phyloP scores from a whole-genome alignment of 2,797 vertebrate species.

The Moxostoma hubbsi region DNA sequence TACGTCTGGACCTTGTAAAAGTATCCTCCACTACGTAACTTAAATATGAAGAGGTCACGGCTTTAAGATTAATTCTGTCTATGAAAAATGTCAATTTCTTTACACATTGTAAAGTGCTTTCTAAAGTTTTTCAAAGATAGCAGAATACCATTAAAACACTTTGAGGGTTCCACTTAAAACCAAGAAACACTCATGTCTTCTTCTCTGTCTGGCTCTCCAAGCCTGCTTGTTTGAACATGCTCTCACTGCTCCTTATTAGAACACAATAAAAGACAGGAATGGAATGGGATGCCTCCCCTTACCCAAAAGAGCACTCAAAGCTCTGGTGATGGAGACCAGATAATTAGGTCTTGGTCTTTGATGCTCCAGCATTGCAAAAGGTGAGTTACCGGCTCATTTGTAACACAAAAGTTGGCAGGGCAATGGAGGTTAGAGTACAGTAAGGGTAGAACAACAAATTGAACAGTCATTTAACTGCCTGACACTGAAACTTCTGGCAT shows the following conservation, averaged over 20 bases:
- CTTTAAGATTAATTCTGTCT: constrained; percentile 4
- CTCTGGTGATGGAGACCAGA: constrained; percentile 56
- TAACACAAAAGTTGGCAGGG: constrained; percentile 47
- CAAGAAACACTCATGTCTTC: constrained; percentile 28
- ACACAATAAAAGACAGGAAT: constrained; percentile 62
- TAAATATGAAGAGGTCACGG: background rate
- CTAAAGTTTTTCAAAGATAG: constrained; percentile 2
- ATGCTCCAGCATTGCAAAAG: constrained; percentile 50
- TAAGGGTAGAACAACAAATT: constrained; percentile 24
- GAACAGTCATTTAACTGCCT: constrained; percentile 40
- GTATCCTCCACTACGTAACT: background rate
- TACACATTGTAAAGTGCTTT: no score
- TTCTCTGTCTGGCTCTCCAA: constrained; percentile 27
- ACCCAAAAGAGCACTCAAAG: constrained; percentile 49
- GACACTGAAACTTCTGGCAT: constrained; percentile 39
- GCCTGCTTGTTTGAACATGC: constrained; percentile 59
- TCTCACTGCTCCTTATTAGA: constrained; percentile 58
- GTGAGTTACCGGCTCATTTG: constrained; percentile 49
- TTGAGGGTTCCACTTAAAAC: constrained; percentile 25
- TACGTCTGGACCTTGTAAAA: constrained; percentile 29
- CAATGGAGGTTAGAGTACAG: constrained; percentile 33
- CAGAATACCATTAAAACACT: constrained; percentile 5
- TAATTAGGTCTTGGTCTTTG: constrained; percentile 60
- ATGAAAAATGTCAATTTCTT: background rate
- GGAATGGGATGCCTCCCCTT: constrained; percentile 52